Base-by-base conservation (phyloP, 2,113 vertebrate genomes). In the Pogona vitticeps region DNA sequence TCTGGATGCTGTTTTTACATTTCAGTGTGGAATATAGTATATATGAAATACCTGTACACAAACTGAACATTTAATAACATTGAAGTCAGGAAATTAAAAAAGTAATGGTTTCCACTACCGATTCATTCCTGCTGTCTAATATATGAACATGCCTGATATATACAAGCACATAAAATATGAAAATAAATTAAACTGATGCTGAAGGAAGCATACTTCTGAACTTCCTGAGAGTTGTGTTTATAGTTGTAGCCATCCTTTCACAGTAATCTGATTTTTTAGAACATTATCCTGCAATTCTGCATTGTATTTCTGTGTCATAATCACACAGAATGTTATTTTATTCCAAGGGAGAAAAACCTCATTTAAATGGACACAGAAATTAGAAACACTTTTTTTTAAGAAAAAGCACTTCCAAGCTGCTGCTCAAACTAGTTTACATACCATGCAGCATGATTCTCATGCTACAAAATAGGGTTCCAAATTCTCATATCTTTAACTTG, bases 401-500 rank as follows among this genome's bases (percentile, higher is more conserved):
- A 86, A 91, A 91, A 92, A 85, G 83, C 88, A 63, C 85, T 94
- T 95, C 88, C 91, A 94, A 94, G 71, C 92, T 91, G 79, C 90
- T 91, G 88, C 91, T 94, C 71, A 86, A 91, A 91, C 91, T 89
- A 93, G 93, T 85, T 78, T 88, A 95, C 94, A 94, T 91, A 89
- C 90, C 93, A 91, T 94, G 91, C 31, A 93, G 91, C 93, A 78
- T 82, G 84, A 89, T 94, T 94, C 91, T 91, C 93, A 94, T 1
- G 61, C 90, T 92, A 87, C 91, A 91, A 91, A 95, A 94, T 92
- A 91, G 93, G 1, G 85, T 91, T 93, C 91, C 91, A 90, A 94
- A 93, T 90, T 85, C 91, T 91, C 89, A 92, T 92, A 87, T 0
- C 12, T 21, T 78, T 88, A 84, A 79, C 90, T 92, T 91, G 82